Base-by-base conservation (phyloP, 2,797 vertebrate species). In the Phataginus tetradactyla region DNA sequence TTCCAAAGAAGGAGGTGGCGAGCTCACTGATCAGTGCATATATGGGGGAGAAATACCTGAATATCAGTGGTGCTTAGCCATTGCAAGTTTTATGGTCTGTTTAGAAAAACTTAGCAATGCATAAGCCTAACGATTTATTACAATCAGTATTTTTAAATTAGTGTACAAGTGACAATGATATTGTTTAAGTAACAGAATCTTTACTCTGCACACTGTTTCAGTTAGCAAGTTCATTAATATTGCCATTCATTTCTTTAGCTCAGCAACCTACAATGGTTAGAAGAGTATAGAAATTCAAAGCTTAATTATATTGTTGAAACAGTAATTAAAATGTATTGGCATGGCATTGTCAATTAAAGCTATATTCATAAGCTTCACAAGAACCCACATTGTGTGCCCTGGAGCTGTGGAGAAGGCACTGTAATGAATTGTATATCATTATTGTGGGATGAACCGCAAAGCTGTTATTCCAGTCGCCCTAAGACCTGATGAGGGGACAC, bases 311-410 rank as follows among this genome's bases (percentile, higher is more conserved):
- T 95, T 96, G 98, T 97, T 96, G 95, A 97, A 98, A 80, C 90
- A 93, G 97, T 98, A 98, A 98, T 98, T 98, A 98, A 98, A 96
- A 98, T 93, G 97, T 97, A 98, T 98, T 93, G 97, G 97, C 97
- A 75, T 97, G 97, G 93, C 93, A 96, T 15, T 97, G 98, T 84
- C 98, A 97, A 96, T 98, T 98, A 98, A 96, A 98, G 93, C 97
- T 96, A 75, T 95, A 97, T 95, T 97, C 97, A 92, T 94, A 91
- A 84, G 81, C 74, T 83, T 93, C 77, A 0, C 0, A 81, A 91
- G 87, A 94, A 90, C 59, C 61, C 45, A 39, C 9, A 9, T 72
- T n/a, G 37, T 94, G 75, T 18, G 12, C 68, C 55, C 74, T 23
- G 1, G 25, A 81, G 91, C 78, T 9, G 34, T 17, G 85, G 78